These are phyloP conservation scores for Hydroisotoma schaefferi DNA, from an alignment of 2,888 invertebrate species.

Conservation along the genomic window DNA sequence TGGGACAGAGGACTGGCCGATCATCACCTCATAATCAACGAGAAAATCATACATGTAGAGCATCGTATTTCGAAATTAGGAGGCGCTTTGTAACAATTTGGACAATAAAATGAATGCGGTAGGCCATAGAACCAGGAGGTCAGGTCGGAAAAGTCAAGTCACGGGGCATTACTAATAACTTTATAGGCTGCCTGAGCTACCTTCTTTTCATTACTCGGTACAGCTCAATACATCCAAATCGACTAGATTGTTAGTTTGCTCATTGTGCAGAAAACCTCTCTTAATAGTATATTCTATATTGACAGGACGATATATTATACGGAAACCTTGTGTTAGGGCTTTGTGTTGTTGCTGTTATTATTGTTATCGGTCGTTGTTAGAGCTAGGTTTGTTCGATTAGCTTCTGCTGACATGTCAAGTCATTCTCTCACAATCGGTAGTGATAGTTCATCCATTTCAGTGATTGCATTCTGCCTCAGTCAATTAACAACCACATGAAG, in stretches of 20 bases:
- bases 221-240: too few species aligned
- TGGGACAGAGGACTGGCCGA: neutral
- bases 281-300: too few species aligned
- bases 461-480: conserved; percentile 1
- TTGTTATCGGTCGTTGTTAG: neutral
- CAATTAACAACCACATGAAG: conserved; percentile 4
- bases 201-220: too few species aligned
- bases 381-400: conserved; percentile 12
- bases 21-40: neutral
- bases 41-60: neutral
- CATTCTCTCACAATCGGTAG: conserved; percentile 12
- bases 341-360: conserved; percentile 7
- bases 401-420: conserved; percentile 22
- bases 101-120: conserved; percentile 42
- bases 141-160: conserved; percentile 22
- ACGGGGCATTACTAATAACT: conserved; percentile 10
- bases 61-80: neutral
- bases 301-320: too few species aligned
- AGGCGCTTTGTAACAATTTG: conserved; percentile 10
- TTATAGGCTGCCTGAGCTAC: too few species aligned
- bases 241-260: neutral
- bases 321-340: neutral
- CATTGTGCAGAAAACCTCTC: conserved; percentile 7
- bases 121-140: conserved; percentile 43
- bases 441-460: neutral